Evolutionary conservation across 2,888 invertebrate species (phyloP), one percentile per base, ranked within the genome.

Genomic region (Adelphocoris suturalis): DNA sequence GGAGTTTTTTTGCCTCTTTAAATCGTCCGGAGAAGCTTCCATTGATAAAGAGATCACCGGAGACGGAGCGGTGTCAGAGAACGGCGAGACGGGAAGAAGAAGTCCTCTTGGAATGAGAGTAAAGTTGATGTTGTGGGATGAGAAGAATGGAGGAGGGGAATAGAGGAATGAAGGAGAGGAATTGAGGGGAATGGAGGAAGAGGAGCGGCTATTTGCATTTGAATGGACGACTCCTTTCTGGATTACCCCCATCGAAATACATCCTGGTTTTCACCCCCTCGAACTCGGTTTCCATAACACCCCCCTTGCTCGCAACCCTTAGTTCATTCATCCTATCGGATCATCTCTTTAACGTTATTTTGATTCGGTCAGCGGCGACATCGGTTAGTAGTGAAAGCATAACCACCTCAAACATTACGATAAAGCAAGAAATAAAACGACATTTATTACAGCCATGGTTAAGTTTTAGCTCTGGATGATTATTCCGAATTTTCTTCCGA

Each of bases 191-290:
- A 46, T 85, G 85, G 37, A 46, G 37, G 75, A 27, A 46, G 28
- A 86, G 57, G 75, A 27, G 28, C 46, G 55, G 89, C 82, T 81
- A 89, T 89, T 89, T 89, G 89, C 89, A 89, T 89, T 61, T 89
- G 89, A 89, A 89, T 89, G 81, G 55, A 28, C n/a, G 57, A 55
- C 55, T 47, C 75, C 89, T 47, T 80, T 81, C 81, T 28, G 61
- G 89, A 89, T 89, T 89, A 81, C 89, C 81, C 47, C 75, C 76
- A 75, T 86, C 47, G 86, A 86, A 86, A 86, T 86, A 86, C 86
- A 86, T 47, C 86, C 86, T n/a, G n/a, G n/a, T 46, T 19, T 76
- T 37, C 82, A 19, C 7, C 48, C 52, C 82, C 52, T 27, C 19
- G 23, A 28, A 78, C 78, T 80, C 47, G 16, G 78, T 47, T 47